Base-by-base conservation (phyloP, 2,888 invertebrate genomes). In the Morpho achilles region DNA sequence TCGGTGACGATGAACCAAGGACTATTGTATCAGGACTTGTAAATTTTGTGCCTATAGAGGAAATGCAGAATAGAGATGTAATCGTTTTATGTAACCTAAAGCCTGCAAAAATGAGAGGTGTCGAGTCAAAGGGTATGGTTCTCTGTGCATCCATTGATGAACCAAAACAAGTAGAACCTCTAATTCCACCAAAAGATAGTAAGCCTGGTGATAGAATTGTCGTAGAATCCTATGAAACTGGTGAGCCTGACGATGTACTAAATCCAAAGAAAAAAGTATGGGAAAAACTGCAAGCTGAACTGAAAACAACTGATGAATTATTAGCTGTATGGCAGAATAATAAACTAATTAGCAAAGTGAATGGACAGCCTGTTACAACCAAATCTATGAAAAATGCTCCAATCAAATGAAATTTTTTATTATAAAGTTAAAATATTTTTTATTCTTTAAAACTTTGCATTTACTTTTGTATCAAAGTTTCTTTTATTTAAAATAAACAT, bases 261-360 rank as follows among this genome's bases (percentile, higher is more conserved):
- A 98, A 98, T 83, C 98, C 98, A 0, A 98, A 98, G 84, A 98
- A 98, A 87, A 98, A 98, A 91, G 91, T 97, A n/a, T 98, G 98
- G 98, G 98, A 98, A 71, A 97, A 97, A 81, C 81, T 98, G 46
- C 96, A 97, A 82, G 92, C 91, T 23, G 96, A 96, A 80, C 90
- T 96, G 23, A 94, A 94, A 77, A 95, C 95, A 1, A 94, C 94
- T 83, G 84, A 91, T 3, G 92, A 91, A 51, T 93, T 95, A 62
- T 79, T 94, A 64, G 98, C 97, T 51, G 94, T 95, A 55, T 98
- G 98, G 98, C 95, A 96, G 82, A 95, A 95, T 32, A 96, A 94
- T 82, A 92, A 93, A 71, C 86, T 98, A 65, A 77, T 95, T 58
- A 92, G 81, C 64, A 95, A 97, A 56, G 84, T 93, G 55, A 92